Base-by-base conservation (phyloP, 2,888 invertebrate species). In the Julus scandinavius region DNA sequence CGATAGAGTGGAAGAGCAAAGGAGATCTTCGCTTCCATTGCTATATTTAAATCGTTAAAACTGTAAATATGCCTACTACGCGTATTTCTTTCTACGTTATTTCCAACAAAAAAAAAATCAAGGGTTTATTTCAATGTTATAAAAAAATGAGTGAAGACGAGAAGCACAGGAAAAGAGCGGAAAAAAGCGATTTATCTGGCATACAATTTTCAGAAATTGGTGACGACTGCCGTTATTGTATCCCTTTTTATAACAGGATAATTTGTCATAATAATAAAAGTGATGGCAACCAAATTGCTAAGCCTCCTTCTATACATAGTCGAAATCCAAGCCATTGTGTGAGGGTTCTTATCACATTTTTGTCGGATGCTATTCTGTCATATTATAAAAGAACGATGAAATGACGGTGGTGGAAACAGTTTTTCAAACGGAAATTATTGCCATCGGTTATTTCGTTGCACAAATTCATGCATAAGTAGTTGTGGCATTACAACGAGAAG, bases 361-460 rank as follows among this genome's bases (percentile, higher is more conserved):
- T 80, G 80, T 80, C 80, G 80, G 80, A 80, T 80, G 80, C 80
- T 80, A 13, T 80, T 29, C 80, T 80, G 80, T 80, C 80, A 80
- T 80, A 29, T 80, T 38, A 80, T 80, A 80, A 80, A 80, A 13
- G 38, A 20, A 29, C 80, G 80, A 29, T 80, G 80, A 80, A 80
- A 80, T 80, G 80, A 80, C 80, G 38, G 80, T 13, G 38, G 80
- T 80, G 38, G 80, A 80, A 80, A 80, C 80, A 80, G 80, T 80
- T 80, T 80, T 80, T 80, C 80, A 80, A 80, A 80, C 80, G 80
- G 80, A 80, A 80, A 80, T 80, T 80, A 80, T 80, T 80, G 80
- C 80, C 80, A 80, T 80, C 80, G 80, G 80, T 80, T 80, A 80
- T 80, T 80, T 80, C 13, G 80, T 80, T 20, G 13, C 80, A 80